A percentile compares a stretch with the other conserved stretches of the same genome.
These are phyloP conservation scores for Ailuropoda melanoleuca DNA, from an alignment of 2,113 vertebrate genomes.

Conservation along the genomic window DNA sequence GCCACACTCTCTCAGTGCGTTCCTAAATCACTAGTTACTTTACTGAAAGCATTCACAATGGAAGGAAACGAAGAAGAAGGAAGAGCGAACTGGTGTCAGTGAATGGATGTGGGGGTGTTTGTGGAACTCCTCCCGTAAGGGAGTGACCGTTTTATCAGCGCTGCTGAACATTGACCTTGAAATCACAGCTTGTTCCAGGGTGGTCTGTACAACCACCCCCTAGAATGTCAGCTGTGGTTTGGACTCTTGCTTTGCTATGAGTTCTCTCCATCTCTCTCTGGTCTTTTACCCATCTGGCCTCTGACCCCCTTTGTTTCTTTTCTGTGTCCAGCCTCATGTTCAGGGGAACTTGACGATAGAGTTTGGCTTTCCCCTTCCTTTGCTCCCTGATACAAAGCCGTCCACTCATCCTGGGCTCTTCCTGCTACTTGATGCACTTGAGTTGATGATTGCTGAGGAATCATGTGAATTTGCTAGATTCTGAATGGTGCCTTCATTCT, in stretches of 20 bases:
- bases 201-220: rapidly evolving
- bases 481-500: neutral
- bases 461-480: neutral
- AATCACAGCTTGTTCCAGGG: neutral
- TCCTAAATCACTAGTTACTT: neutral
- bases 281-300: neutral
- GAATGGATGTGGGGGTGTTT: too few species aligned
- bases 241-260: neutral
- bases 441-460: neutral
- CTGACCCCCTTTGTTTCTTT: neutral
- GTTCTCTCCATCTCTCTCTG: neutral
- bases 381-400: neutral
- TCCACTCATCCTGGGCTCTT: neutral
- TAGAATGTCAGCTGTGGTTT: neutral
- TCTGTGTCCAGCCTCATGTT: neutral
- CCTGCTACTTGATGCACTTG: neutral
- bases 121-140: neutral
- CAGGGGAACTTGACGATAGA: neutral
- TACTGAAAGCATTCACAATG: neutral
- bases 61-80: neutral
- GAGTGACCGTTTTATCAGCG: too few species aligned
- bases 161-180: neutral
- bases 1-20: neutral
- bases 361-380: neutral
- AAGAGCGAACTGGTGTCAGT: neutral